These are phyloP conservation scores for Lateolabrax maculatus DNA, from an alignment of 2,797 vertebrate genomes.

Conservation along the genomic window DNA sequence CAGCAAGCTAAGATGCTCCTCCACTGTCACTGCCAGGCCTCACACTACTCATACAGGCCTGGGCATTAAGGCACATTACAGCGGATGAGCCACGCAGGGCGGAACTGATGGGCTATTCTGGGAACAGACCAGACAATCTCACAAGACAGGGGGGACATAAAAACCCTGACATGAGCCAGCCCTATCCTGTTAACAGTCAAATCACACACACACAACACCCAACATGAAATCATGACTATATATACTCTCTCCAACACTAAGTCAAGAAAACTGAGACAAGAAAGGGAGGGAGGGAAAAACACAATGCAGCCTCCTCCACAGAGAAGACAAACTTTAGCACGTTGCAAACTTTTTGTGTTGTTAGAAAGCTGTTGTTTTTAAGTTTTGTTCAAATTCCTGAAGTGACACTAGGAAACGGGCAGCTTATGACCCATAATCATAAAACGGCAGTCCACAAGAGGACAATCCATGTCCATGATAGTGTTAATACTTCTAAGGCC, in stretches of 20 bases:
- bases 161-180: slow-evolving; percentile 83
- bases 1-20: slow-evolving; percentile 84
- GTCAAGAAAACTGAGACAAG: slow-evolving; percentile 64
- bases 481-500: slow-evolving; percentile 77
- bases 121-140: slow-evolving; percentile 84
- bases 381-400: slow-evolving; percentile 75
- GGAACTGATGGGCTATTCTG: slow-evolving; percentile 87
- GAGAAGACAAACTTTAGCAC: slow-evolving; percentile 50
- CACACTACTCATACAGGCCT: slow-evolving; percentile 80
- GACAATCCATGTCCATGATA: slow-evolving; percentile 73
- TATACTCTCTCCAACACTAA: slow-evolving; percentile 74
- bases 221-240: slow-evolving; percentile 80
- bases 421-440: slow-evolving; percentile 81
- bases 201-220: slow-evolving; percentile 80
- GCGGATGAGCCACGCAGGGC: slow-evolving; percentile 84
- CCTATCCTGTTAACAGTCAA: slow-evolving; percentile 84
- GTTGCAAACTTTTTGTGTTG: slow-evolving; percentile 67
- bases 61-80: slow-evolving; percentile 87
- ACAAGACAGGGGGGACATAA: slow-evolving; percentile 83
- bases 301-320: slow-evolving; percentile 51
- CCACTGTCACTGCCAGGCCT: slow-evolving; percentile 83
- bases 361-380: slow-evolving; percentile 60
- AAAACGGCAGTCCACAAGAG: slow-evolving; percentile 78
- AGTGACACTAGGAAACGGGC: slow-evolving; percentile 69
- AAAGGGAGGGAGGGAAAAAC: slow-evolving; percentile 33